Evolutionary conservation across 2,888 invertebrate species (phyloP).

Genomic region (Sisyra terminalis): DNA sequence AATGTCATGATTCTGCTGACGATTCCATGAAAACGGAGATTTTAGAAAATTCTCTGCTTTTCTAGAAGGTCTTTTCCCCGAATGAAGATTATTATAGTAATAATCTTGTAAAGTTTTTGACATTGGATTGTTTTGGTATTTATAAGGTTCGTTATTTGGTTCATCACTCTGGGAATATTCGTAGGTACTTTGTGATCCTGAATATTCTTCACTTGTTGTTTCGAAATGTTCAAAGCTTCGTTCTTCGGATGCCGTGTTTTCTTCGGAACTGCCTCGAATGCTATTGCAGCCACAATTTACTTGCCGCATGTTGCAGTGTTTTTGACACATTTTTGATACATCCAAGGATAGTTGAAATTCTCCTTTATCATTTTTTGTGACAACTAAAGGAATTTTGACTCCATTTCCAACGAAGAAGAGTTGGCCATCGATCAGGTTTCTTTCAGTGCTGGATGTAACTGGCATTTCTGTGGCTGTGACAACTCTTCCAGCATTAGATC

Average conservation of each 20-base stretch:
- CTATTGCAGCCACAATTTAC: background rate
- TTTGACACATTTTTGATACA: constrained; percentile 21
- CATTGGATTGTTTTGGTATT: background rate
- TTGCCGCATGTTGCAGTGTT: background rate
- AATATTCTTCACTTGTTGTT: too few species aligned
- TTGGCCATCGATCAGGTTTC: constrained; percentile 20
- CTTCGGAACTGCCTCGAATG: background rate
- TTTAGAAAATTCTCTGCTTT: too few species aligned
- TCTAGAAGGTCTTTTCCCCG: too few species aligned
- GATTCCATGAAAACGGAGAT: too few species aligned
- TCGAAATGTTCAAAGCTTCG: too few species aligned
- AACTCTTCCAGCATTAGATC: constrained; percentile 3
- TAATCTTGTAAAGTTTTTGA: too few species aligned
- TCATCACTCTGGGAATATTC: background rate
- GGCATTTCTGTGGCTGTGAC: constrained; percentile 4
- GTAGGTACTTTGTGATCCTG: background rate
- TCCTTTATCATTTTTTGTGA: constrained; percentile 20
- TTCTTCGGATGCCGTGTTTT: background rate
- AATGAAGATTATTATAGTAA: too few species aligned
- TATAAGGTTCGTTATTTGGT: background rate
- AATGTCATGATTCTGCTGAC: too few species aligned
- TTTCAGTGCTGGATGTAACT: constrained; percentile 10
- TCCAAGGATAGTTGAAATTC: constrained; percentile 23
- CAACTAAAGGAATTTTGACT: constrained; percentile 23
- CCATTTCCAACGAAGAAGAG: constrained; percentile 14